A percentile compares a stretch with the other conserved stretches of the same genome.
phyloP scores from a whole-genome alignment of 2,888 invertebrate genomes.

The Zaprionus bogoriensis region DNA sequence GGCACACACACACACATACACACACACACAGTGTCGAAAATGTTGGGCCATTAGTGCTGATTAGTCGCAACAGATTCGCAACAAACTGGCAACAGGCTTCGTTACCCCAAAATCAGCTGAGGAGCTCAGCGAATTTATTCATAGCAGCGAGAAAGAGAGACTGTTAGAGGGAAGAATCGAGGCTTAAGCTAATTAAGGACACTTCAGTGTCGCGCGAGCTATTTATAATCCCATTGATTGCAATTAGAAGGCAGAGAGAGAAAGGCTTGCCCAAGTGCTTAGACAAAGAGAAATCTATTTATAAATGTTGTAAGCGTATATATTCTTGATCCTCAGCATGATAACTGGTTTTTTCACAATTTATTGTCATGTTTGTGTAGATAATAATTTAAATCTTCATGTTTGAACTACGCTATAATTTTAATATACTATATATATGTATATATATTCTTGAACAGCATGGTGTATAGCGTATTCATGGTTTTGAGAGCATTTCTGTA shows the following conservation, averaged over 20 bases:
- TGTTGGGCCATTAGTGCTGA: constrained; percentile 15
- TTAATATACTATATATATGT: not conserved
- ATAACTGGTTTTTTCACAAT: no score
- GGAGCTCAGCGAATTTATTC: not conserved
- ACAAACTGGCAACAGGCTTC: not conserved
- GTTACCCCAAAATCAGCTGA: no score
- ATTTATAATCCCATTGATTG: not conserved
- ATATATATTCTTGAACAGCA: not conserved
- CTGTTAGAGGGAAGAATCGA: not conserved
- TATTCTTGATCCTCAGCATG: not conserved
- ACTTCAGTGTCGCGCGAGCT: not conserved
- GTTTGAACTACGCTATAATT: fast-evolving
- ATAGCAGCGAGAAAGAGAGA: not conserved
- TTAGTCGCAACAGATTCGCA: not conserved
- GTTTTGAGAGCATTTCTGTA: no score
- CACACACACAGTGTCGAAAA: constrained; percentile 14
- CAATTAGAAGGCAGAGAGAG: not conserved
- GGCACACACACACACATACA: not conserved
- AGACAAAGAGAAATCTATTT: no score
- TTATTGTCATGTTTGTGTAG: no score
- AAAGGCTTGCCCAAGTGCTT: no score
- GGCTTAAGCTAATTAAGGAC: not conserved
- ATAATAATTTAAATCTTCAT: no score
- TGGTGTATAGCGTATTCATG: no score
- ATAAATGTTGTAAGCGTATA: not conserved